Conservation (phyloP, 2,797 vertebrate genomes). For the Psittacula derbiana region DNA sequence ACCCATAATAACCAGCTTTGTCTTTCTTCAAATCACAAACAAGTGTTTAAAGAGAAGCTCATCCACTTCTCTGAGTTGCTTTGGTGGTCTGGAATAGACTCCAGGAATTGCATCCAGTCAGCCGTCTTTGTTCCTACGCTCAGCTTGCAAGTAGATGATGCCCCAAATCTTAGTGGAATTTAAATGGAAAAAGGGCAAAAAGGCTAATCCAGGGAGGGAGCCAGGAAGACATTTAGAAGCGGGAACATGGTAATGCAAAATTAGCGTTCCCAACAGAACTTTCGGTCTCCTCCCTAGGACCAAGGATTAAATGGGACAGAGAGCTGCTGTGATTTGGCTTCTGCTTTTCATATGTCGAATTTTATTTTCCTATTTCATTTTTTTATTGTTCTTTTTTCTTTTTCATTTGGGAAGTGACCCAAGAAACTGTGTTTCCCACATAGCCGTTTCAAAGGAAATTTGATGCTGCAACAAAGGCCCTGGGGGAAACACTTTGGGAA, state of each 20-base stretch:
- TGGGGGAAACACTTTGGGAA: conserved; percentile 48
- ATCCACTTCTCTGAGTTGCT: background rate
- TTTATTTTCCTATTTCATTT: conserved; percentile 61
- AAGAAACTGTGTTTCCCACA: conserved; percentile 60
- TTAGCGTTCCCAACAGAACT: conserved; percentile 5
- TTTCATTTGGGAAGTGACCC: conserved; percentile 58
- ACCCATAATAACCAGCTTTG: background rate
- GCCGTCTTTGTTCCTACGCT: background rate
- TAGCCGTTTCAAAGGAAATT: conserved; percentile 65
- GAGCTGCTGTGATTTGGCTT: conserved; percentile 44
- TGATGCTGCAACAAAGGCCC: conserved; percentile 40
- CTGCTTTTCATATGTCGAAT: conserved; percentile 46
- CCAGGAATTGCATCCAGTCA: conserved; percentile 14
- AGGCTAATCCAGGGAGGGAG: conserved; percentile 46
- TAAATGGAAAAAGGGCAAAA: conserved; percentile 63
- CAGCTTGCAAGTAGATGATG: background rate
- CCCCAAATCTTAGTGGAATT: conserved; percentile 50
- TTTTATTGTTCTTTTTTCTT: conserved; percentile 43
- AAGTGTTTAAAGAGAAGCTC: background rate
- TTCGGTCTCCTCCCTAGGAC: background rate
- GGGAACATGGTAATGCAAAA: conserved; percentile 5
- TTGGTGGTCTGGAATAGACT: conserved; percentile 58
- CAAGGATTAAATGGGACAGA: conserved; percentile 27
- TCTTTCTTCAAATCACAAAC: background rate
- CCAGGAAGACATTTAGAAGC: conserved; percentile 27